Evolutionary conservation across 2,797 vertebrate species (phyloP).

Genomic region (Amblyopsis hoosieri): DNA sequence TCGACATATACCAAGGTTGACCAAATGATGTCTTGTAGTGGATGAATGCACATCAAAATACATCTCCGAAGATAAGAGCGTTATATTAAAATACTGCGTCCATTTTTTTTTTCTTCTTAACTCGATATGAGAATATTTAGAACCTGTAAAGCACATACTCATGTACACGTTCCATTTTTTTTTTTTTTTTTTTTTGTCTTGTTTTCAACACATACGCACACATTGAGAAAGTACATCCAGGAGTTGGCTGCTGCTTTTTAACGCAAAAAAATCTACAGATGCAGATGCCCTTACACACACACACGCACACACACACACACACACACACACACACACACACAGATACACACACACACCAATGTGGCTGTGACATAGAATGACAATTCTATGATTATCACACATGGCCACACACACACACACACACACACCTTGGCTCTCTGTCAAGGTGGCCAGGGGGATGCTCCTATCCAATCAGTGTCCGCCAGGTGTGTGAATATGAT

Average conservation of each 20-base stretch:
- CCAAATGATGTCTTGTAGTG: constrained; percentile 68
- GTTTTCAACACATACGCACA: constrained; percentile 72
- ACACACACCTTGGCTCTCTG: constrained; percentile 48
- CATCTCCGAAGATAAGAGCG: constrained; percentile 77
- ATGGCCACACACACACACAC: constrained; percentile 1
- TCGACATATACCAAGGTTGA: constrained; percentile 69
- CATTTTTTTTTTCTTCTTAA: constrained; percentile 48
- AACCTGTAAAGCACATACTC: constrained; percentile 74
- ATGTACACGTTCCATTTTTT: constrained; percentile 67
- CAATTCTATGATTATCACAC: constrained; percentile 37
- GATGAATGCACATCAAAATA: constrained; percentile 81
- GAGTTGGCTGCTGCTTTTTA: constrained; percentile 47
- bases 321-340: constrained; percentile 5
- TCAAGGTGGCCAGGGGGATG: constrained; percentile 67
- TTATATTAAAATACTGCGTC: constrained; percentile 81
- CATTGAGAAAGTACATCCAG: constrained; percentile 70
- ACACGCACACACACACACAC: constrained; percentile 36
- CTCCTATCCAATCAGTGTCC: constrained; percentile 73
- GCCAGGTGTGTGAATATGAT: constrained; percentile 79
- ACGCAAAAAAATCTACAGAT: constrained; percentile 46
- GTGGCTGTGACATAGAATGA: constrained; percentile 56
- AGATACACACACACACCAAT: constrained; percentile 46
- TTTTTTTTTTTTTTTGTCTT: constrained; percentile 44
- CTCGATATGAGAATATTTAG: constrained; percentile 72
- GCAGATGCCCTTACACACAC: constrained; percentile 50